Conservation (phyloP, 2,888 invertebrate genomes). For the Euphydryas editha region DNA sequence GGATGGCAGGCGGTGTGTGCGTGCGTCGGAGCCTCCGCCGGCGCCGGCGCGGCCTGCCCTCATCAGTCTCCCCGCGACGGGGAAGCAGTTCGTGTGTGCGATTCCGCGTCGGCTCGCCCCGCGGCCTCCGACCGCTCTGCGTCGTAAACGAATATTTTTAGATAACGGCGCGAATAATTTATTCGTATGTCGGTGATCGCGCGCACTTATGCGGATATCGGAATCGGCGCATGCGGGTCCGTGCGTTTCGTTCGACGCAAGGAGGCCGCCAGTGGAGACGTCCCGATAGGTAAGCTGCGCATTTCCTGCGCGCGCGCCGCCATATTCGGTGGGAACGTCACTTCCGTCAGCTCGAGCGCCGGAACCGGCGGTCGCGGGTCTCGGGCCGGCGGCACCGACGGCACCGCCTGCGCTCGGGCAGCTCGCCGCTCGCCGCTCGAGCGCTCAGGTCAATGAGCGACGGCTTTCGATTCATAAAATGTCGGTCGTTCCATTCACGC, state of each 20-base stretch:
- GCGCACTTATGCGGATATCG: conserved; percentile 78
- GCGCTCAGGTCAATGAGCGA: conserved; percentile 75
- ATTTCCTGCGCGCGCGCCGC: conserved; percentile 83
- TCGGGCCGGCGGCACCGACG: conserved; percentile 56
- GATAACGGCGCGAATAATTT: conserved; percentile 82
- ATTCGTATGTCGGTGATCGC: conserved; percentile 80
- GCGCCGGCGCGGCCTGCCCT: conserved; percentile 80
- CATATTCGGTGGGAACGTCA: conserved; percentile 80
- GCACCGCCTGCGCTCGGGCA: conserved; percentile 62
- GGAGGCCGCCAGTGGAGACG: conserved; percentile 67
- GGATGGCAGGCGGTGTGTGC: conserved; percentile 73
- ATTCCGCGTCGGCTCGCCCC: conserved; percentile 65
- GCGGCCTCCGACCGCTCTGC: conserved; percentile 65
- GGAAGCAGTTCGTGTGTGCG: conserved; percentile 80
- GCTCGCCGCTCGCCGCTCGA: conserved; percentile 54
- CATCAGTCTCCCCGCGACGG: conserved; percentile 83
- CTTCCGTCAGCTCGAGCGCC: conserved; percentile 66
- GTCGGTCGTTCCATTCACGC: conserved; percentile 82
- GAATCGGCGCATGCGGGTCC: conserved; percentile 72
- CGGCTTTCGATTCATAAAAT: conserved; percentile 82
- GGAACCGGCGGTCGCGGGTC: conserved; percentile 63
- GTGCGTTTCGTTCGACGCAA: conserved; percentile 49
- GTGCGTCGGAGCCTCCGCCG: conserved; percentile 79
- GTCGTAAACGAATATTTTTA: conserved; percentile 81
- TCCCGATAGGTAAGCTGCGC: conserved; percentile 83